Percentiles rank a stretch among this genome's conserved stretches.
These are phyloP conservation scores for Candoia aspera DNA, from an alignment of 2,113 vertebrate genomes.

Conservation along the genomic window DNA sequence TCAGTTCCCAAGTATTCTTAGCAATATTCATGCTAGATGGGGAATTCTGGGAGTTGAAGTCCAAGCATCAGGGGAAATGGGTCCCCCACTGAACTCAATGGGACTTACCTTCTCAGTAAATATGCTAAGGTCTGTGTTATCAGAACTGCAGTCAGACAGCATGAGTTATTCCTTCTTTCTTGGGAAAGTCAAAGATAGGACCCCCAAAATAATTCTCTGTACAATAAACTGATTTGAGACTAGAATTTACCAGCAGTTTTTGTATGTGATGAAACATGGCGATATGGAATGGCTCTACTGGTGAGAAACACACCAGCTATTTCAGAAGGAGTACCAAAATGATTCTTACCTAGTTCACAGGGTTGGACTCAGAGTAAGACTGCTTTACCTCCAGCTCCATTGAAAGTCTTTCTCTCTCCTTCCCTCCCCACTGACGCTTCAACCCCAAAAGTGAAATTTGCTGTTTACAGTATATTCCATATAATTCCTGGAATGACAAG, in stretches of 20 bases:
- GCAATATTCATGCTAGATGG: neutral
- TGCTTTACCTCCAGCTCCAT: fast-evolving
- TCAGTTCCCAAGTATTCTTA: neutral
- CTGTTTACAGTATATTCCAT: constrained; percentile 9
- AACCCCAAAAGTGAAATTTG: neutral
- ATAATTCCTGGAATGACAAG: constrained; percentile 5
- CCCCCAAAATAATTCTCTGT: too few species aligned
- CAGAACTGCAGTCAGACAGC: too few species aligned
- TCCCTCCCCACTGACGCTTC: neutral
- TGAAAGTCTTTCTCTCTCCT: neutral
- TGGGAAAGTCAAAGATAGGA: too few species aligned
- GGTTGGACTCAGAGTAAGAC: too few species aligned
- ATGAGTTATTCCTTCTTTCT: too few species aligned
- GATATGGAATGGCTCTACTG: neutral
- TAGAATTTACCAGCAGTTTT: too few species aligned
- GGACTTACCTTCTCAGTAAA: too few species aligned
- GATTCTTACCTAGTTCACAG: neutral
- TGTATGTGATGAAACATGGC: too few species aligned
- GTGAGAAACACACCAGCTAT: neutral
- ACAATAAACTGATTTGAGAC: too few species aligned
- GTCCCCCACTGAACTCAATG: neutral
- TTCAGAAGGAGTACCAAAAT: neutral
- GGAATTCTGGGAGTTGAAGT: neutral
- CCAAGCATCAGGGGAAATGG: neutral
- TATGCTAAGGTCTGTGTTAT: too few species aligned